Conservation (phyloP, 30 jellyfish, hydroid and myxozoan species). For the Morbakka virulenta region DNA sequence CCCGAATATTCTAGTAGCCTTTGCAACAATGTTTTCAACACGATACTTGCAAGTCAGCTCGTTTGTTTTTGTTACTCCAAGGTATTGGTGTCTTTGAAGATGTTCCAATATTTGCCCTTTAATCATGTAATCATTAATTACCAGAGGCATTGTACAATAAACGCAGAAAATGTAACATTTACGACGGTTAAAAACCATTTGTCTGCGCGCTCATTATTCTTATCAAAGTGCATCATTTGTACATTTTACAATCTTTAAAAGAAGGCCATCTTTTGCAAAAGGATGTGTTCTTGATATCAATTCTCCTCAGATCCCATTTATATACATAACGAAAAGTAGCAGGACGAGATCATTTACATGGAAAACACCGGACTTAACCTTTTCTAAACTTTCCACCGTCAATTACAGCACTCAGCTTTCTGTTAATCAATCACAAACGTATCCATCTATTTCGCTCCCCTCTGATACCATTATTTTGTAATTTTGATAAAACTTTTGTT, state of each 20-base stretch:
- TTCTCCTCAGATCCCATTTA: conserved; percentile 23
- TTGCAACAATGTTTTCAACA: no score
- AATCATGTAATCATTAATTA: no score
- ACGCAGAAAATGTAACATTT: conserved; percentile 2
- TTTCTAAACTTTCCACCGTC: conserved; percentile 28
- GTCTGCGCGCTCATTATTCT: conserved; percentile 1
- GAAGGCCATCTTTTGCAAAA: conserved; percentile 1
- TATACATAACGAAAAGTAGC: conserved; percentile 9
- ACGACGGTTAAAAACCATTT: conserved; percentile 8
- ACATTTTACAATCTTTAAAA: not conserved
- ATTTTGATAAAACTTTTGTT: conserved; percentile 26
- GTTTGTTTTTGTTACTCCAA: no score
- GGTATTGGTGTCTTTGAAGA: no score
- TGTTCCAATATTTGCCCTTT: no score
- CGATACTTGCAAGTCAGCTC: no score
- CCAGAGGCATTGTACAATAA: conserved; percentile 5
- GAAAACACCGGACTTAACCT: conserved; percentile 38
- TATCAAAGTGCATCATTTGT: not conserved
- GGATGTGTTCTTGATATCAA: not conserved
- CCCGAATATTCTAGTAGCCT: no score
- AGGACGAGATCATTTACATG: conserved; percentile 29
- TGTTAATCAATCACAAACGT: not conserved
- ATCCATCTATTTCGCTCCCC: no score
- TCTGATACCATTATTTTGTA: no score
- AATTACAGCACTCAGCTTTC: conserved; percentile 15